Conservation (phyloP, 2,113 vertebrate genomes). For the Ailurus styani region DNA sequence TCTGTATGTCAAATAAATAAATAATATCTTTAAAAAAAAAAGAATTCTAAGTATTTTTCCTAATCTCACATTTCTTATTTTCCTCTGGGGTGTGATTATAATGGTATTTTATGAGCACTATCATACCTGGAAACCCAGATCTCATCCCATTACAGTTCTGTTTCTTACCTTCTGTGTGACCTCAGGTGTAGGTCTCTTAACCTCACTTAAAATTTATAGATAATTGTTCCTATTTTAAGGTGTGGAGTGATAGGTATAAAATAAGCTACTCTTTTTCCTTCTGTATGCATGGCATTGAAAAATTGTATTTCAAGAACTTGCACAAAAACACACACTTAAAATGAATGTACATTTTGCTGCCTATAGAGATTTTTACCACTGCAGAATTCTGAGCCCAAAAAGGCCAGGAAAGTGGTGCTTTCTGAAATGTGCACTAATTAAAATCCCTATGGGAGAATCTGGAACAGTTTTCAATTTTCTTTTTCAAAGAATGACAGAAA, state of each 20-base stretch:
- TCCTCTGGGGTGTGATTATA: not conserved
- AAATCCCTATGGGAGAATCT: not conserved
- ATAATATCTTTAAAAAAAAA: no score
- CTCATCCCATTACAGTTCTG: not conserved
- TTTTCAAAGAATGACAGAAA: not conserved
- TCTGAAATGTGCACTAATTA: not conserved
- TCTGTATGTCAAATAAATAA: no score
- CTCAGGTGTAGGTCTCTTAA: not conserved
- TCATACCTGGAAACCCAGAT: not conserved
- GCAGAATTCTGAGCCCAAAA: not conserved
- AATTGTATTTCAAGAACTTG: not conserved
- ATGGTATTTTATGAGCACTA: not conserved
- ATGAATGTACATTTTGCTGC: rapidly evolving
- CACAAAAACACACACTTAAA: not conserved
- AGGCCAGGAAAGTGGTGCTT: not conserved
- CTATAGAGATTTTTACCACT: not conserved
- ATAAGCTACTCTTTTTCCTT: not conserved
- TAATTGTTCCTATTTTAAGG: not conserved
- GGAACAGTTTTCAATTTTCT: not conserved
- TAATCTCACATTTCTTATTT: not conserved
- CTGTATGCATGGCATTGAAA: rapidly evolving
- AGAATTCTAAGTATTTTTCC: not conserved
- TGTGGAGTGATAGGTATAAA: not conserved
- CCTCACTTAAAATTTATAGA: not conserved
- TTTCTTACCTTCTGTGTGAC: not conserved